These are phyloP conservation scores for Papilio polyxenes DNA, from an alignment of 1,140 invertebrate genomes.

Conservation along the genomic window DNA sequence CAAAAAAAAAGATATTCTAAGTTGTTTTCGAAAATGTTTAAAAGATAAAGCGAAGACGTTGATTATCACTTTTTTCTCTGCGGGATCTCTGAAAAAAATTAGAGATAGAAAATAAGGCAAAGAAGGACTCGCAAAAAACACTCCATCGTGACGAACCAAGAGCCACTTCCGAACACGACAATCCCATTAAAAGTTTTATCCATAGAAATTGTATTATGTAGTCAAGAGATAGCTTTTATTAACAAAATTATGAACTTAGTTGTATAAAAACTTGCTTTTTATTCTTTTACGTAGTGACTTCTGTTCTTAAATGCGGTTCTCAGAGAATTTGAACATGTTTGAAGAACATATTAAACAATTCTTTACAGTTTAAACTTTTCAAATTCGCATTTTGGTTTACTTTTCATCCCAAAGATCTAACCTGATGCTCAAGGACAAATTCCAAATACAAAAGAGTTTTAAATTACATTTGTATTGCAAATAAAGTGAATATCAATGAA, in stretches of 20 bases:
- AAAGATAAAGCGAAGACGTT: constrained; percentile 41
- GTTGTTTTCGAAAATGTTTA: constrained; percentile 26
- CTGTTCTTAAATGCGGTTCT: too few species aligned
- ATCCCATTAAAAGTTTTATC: constrained; percentile 58
- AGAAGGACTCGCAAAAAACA: constrained; percentile 58
- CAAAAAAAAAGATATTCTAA: neutral
- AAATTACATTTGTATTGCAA: constrained; percentile 42
- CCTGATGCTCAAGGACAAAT: neutral
- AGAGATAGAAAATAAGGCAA: constrained; percentile 53
- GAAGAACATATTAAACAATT: neutral
- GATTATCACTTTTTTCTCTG: constrained; percentile 37
- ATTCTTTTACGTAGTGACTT: neutral
- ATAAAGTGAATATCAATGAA: constrained; percentile 69
- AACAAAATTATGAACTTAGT: constrained; percentile 14
- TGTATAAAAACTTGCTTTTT: constrained; percentile 26
- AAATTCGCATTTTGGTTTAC: neutral
- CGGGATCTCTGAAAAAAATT: constrained; percentile 44
- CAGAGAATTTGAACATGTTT: too few species aligned
- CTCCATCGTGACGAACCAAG: constrained; percentile 60
- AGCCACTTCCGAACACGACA: constrained; percentile 68
- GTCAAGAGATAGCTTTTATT: constrained; percentile 16
- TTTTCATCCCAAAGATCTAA: neutral
- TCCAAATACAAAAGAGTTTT: constrained; percentile 33
- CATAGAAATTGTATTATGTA: constrained; percentile 50
- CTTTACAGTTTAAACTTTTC: neutral